Conservation (phyloP, 2,797 vertebrate species). For the Crypturellus tataupa region DNA sequence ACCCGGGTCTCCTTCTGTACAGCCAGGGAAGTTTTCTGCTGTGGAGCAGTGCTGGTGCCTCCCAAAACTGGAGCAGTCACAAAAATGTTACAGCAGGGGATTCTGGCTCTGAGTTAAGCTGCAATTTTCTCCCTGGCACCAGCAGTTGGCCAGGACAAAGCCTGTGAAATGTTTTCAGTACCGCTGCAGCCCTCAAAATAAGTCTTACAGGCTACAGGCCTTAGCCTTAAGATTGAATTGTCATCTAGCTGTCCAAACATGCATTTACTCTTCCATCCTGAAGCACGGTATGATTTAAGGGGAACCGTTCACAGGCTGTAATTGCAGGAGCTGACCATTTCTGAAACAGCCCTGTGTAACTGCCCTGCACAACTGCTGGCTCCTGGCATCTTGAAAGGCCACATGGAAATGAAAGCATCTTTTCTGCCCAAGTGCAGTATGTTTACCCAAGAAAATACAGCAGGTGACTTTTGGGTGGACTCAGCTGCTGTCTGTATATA, state of each 20-base stretch:
- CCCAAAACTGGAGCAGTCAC: not conserved
- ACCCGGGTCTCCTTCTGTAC: not conserved
- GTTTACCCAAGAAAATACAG: not conserved
- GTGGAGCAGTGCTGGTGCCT: not conserved
- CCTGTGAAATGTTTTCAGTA: not conserved
- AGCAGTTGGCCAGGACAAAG: fast-evolving
- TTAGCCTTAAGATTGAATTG: not conserved
- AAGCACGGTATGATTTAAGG: not conserved
- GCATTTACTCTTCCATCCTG: not conserved
- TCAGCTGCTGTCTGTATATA: not conserved
- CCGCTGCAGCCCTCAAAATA: not conserved
- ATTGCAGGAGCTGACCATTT: not conserved
- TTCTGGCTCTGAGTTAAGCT: not conserved
- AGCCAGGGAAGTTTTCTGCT: not conserved
- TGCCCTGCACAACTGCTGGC: fast-evolving
- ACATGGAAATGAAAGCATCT: not conserved
- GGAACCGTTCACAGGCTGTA: not conserved
- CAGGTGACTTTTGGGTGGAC: not conserved
- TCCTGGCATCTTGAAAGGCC: fast-evolving
- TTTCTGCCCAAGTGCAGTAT: not conserved
- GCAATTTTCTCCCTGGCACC: not conserved
- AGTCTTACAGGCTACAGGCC: not conserved
- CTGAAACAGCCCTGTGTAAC: not conserved
- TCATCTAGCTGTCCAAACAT: not conserved
- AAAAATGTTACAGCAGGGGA: not conserved